A percentile compares a stretch with the other conserved stretches of the same genome.
phyloP scores from a whole-genome alignment of 2,888 invertebrate genomes.

The Acanthosepion lycidas region DNA sequence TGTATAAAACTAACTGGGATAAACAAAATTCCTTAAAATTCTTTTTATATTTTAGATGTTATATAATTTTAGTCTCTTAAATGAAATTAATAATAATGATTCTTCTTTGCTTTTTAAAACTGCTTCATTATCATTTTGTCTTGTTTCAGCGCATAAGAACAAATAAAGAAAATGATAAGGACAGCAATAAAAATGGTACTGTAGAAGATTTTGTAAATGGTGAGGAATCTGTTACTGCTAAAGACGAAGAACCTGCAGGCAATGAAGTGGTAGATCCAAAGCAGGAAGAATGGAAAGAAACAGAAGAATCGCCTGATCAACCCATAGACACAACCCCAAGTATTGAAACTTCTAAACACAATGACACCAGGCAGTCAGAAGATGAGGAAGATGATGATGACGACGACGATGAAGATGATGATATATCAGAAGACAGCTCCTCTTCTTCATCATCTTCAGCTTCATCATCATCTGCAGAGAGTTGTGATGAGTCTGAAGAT shows the following conservation, averaged over 20 bases:
- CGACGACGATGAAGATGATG: conserved; percentile 50
- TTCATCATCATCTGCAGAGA: conserved; percentile 35
- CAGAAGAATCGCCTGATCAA: not conserved
- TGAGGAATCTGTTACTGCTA: conserved; percentile 44
- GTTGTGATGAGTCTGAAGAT: conserved; percentile 42
- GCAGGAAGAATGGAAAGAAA: not conserved
- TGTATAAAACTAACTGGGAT: too few species aligned
- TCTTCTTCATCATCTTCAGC: conserved; percentile 34
- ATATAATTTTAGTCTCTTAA: too few species aligned
- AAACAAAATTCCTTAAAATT: too few species aligned
- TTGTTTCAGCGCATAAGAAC: not conserved
- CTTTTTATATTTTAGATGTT: too few species aligned
- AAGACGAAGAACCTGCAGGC: not conserved
- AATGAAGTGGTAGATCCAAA: not conserved
- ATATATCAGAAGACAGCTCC: conserved; percentile 44
- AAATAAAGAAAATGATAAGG: not conserved
- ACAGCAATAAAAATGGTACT: not conserved
- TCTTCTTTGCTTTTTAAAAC: too few species aligned
- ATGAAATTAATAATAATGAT: too few species aligned
- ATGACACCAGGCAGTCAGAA: conserved; percentile 37
- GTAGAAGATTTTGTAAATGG: conserved; percentile 35
- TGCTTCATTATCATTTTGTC: too few species aligned
- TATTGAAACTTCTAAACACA: not conserved
- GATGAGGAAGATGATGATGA: conserved; percentile 49
- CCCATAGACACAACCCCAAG: not conserved